Conservation (phyloP, 1,140 invertebrate species). For the Pristionchus pacificus region DNA sequence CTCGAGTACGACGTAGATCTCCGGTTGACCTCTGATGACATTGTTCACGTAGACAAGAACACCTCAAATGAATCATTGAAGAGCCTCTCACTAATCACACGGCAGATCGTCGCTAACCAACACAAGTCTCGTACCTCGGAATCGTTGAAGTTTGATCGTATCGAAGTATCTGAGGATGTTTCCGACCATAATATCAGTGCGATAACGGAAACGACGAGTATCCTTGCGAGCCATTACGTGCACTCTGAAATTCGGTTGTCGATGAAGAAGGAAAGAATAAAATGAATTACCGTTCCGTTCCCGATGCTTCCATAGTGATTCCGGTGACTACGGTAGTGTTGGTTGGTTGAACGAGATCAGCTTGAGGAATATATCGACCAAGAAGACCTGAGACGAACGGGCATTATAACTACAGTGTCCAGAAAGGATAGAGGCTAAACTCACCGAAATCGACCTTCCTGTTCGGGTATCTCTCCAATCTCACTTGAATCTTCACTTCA, state of each 20-base stretch:
- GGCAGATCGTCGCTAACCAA: background rate
- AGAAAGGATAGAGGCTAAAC: background rate
- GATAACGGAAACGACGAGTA: constrained; percentile 53
- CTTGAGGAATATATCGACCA: constrained; percentile 52
- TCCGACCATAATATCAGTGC: constrained; percentile 54
- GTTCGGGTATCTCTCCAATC: constrained; percentile 55
- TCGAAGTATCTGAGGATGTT: constrained; percentile 55
- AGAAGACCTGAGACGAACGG: constrained; percentile 42
- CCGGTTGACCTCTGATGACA: constrained; percentile 54
- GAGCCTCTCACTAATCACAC: too few species aligned
- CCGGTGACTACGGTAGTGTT: constrained; percentile 56
- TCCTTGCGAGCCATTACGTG: constrained; percentile 50
- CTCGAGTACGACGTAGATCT: constrained; percentile 57
- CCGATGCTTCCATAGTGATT: constrained; percentile 53
- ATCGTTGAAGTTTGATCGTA: constrained; percentile 53
- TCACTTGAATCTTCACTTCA: constrained; percentile 54
- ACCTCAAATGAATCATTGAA: background rate
- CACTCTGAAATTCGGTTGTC: constrained; percentile 23
- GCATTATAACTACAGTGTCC: constrained; percentile 20
- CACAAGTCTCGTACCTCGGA: constrained; percentile 33
- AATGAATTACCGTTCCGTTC: constrained; percentile 41
- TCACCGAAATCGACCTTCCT: constrained; percentile 46
- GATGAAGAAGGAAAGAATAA: background rate
- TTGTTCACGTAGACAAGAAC: constrained; percentile 17
- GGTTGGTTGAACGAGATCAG: constrained; percentile 52